A percentile compares a stretch with the other conserved stretches of the same genome.
These are phyloP conservation scores for Nipponacmea schrenckii DNA, from an alignment of 2,888 invertebrate genomes.

Conservation along the genomic window DNA sequence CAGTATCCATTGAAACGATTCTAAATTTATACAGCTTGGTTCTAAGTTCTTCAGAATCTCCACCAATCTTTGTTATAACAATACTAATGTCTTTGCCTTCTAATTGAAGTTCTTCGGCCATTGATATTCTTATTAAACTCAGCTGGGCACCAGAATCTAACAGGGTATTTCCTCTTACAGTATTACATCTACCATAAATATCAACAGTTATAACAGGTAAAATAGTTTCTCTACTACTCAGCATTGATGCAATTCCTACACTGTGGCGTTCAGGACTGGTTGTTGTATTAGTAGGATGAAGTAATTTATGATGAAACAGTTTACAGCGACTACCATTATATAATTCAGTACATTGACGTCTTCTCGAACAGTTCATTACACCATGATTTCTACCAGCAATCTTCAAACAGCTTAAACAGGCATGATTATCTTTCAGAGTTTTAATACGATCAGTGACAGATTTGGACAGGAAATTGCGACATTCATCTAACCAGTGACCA, in stretches of 20 bases:
- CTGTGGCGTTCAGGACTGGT: not conserved
- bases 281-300: not conserved
- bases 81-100: too few relatives aligned
- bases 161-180: not conserved
- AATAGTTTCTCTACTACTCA: not conserved
- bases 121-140: not conserved
- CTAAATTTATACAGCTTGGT: too few relatives aligned
- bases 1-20: too few relatives aligned
- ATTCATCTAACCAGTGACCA: not conserved
- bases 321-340: not conserved
- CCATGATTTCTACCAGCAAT: not conserved
- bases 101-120: too few relatives aligned
- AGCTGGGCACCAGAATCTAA: not conserved
- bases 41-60: too few relatives aligned
- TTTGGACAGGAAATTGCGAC: not conserved
- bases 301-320: not conserved
- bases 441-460: not conserved
- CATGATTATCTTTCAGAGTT: not conserved
- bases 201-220: too few relatives aligned
- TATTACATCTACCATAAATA: not conserved
- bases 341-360: not conserved
- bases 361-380: not conserved
- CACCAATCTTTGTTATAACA: too few relatives aligned
- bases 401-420: not conserved
- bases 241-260: not conserved